Evolutionary conservation across 2,113 vertebrate species (phyloP), one percentile per base, ranked within the genome.

Genomic region (Paedocypris sp.): DNA sequence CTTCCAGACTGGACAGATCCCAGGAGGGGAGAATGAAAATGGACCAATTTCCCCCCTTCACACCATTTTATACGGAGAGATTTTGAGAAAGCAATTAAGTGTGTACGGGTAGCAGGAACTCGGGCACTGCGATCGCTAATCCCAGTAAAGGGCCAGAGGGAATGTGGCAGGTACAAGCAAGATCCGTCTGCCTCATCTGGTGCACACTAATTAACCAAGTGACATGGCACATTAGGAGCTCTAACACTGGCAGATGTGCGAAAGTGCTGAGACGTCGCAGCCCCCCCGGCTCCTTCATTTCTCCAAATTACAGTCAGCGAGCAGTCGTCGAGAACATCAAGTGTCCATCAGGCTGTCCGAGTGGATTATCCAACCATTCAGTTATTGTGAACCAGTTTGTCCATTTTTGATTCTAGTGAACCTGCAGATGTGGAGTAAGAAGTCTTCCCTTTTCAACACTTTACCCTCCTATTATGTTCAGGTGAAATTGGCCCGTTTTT

Each of bases 81-180:
- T 53, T 48, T 64, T 20, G 23, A 54, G 11, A 64, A 57, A 41
- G 62, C 39, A 45, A 56, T 23, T 25, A 31, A 42, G 42, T 13
- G 26, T 31, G 16, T 25, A 23, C 16, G 15, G 23, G 23, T 49
- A 46, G 25, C 38, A 38, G 19, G 19, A 35, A 23, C 9, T 64
- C 26, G 49, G 42, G 10, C n/a, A 6, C 13, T 35, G 23, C 43
- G 10, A 16, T n/a, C n/a, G 42, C 8, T 22, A n/a, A 46, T 46
- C 19, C 22, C 8, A 20, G 43, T n/a, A 57, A 42, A 6, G 18
- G 28, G 25, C 62, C 62, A 38, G 52, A 49, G 33, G 43, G 33
- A 41, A 22, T 31, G 19, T 46, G 45, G 18, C 46, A 50, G 45
- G 63, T 23, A 58, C 26, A 51, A 51, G 26, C 12, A 51, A 51